These are phyloP conservation scores for Sarcophaga subvicina DNA, from an alignment of 2,888 invertebrate species.

Conservation along the genomic window DNA sequence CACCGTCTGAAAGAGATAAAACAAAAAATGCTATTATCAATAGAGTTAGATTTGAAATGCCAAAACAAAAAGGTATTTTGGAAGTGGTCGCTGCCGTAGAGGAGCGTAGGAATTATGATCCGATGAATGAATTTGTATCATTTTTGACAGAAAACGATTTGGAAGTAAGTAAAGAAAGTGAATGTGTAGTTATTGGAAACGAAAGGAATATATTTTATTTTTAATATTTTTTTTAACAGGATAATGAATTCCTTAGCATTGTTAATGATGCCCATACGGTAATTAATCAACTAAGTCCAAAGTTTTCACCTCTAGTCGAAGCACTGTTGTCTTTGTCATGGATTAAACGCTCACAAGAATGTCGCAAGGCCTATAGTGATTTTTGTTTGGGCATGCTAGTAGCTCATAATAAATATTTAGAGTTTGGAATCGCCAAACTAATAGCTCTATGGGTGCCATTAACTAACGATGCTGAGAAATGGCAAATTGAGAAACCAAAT, in stretches of 20 bases:
- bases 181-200: not conserved
- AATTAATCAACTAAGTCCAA: conserved; percentile 84
- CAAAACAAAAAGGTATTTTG: conserved; percentile 75
- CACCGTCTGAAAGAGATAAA: conserved; percentile 77
- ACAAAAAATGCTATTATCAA: conserved; percentile 76
- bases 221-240: conserved; percentile 80
- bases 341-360: conserved; percentile 82
- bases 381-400: conserved; percentile 87
- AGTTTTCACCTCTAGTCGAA: conserved; percentile 84
- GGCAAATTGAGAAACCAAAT: conserved; percentile 85
- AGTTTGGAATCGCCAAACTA: conserved; percentile 84
- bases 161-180: conserved; percentile 72
- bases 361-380: conserved; percentile 84
- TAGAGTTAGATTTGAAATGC: conserved; percentile 78
- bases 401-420: conserved; percentile 86
- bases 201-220: not conserved
- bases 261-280: conserved; percentile 84
- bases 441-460: conserved; percentile 84
- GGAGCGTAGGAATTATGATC: conserved; percentile 73
- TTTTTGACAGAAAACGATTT: conserved; percentile 75
- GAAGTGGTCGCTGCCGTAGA: conserved; percentile 74
- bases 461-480: conserved; percentile 83
- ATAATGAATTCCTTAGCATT: conserved; percentile 84
- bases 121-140: conserved; percentile 75
- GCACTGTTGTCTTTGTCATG: conserved; percentile 85